Percentiles rank a stretch among this genome's conserved stretches.
phyloP scores from a whole-genome alignment of 2,888 invertebrate genomes.

The Mimas tiliae region DNA sequence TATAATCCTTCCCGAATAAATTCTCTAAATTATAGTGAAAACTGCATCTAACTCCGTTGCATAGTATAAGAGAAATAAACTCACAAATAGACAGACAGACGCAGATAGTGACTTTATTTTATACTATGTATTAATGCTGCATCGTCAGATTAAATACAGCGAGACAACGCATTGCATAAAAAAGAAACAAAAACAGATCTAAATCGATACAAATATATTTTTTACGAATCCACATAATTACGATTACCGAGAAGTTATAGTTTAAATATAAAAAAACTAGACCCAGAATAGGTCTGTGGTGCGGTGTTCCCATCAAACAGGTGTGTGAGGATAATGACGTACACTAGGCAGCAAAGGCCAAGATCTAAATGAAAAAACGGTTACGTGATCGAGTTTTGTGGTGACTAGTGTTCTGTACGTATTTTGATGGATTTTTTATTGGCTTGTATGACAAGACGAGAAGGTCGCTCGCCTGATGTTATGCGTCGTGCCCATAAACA shows the following conservation, averaged over 20 bases:
- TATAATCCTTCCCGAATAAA: too few relatives aligned
- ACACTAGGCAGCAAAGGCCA: constrained; percentile 39
- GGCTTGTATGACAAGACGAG: too few relatives aligned
- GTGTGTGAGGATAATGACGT: constrained; percentile 49
- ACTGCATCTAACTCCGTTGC: too few relatives aligned
- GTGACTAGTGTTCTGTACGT: constrained; percentile 30
- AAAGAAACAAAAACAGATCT: constrained; percentile 5
- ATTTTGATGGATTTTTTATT: not conserved
- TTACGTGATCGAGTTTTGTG: constrained; percentile 25
- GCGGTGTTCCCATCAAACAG: constrained; percentile 53
- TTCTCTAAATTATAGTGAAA: too few relatives aligned
- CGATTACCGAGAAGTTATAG: constrained; percentile 12
- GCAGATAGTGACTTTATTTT: too few relatives aligned
- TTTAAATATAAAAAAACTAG: constrained; percentile 27
- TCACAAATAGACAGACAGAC: too few relatives aligned
- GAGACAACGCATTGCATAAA: too few relatives aligned
- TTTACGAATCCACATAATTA: constrained; percentile 10
- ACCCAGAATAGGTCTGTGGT: constrained; percentile 38
- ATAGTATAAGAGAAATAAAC: too few relatives aligned
- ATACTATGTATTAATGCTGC: too few relatives aligned
- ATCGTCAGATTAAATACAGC: too few relatives aligned
- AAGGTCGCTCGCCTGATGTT: too few relatives aligned
- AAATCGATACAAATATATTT: constrained; percentile 4
- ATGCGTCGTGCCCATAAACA: too few relatives aligned
- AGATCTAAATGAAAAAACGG: constrained; percentile 45